These are phyloP conservation scores for Drosophila virilis DNA, from an alignment of 1,140 invertebrate species.

Conservation along the genomic window DNA sequence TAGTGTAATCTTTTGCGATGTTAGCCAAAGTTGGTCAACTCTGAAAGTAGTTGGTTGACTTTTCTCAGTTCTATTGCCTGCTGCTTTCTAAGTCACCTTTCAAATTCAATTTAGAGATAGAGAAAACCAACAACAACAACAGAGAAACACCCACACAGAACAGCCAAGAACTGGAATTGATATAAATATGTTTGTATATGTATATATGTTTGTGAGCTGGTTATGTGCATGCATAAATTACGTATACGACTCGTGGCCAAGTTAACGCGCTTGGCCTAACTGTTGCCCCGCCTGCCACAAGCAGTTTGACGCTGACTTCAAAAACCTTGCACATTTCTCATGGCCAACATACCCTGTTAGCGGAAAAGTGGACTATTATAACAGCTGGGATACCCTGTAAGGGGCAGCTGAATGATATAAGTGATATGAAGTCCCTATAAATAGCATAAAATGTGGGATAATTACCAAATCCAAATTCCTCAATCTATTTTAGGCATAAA, in stretches of 20 bases:
- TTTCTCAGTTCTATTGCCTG: conserved; percentile 55
- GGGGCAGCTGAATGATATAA: no score
- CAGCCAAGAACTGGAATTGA: conserved; percentile 62
- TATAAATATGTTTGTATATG: conserved; percentile 60
- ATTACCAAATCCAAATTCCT: no score
- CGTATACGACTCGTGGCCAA: conserved; percentile 67
- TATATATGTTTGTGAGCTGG: conserved; percentile 39
- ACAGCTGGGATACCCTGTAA: conserved; percentile 9
- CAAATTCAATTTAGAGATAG: conserved; percentile 71
- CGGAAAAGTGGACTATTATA: not conserved
- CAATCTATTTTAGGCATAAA: no score
- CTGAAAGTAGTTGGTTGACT: conserved; percentile 75
- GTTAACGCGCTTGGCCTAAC: conserved; percentile 12
- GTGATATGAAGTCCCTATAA: no score
- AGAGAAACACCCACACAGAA: conserved; percentile 45
- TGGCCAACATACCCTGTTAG: conserved; percentile 23
- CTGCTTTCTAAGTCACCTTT: conserved; percentile 62
- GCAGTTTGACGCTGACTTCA: conserved; percentile 52
- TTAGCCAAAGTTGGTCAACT: conserved; percentile 73
- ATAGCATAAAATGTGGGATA: no score
- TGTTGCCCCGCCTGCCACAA: conserved; percentile 4
- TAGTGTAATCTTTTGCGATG: conserved; percentile 47
- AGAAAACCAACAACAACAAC: conserved; percentile 38
- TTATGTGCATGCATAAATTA: conserved; percentile 78
- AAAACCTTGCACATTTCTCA: conserved; percentile 68